phyloP scores from a whole-genome alignment of 2,888 invertebrate genomes.

The Himalopsyche kuldschensis region DNA sequence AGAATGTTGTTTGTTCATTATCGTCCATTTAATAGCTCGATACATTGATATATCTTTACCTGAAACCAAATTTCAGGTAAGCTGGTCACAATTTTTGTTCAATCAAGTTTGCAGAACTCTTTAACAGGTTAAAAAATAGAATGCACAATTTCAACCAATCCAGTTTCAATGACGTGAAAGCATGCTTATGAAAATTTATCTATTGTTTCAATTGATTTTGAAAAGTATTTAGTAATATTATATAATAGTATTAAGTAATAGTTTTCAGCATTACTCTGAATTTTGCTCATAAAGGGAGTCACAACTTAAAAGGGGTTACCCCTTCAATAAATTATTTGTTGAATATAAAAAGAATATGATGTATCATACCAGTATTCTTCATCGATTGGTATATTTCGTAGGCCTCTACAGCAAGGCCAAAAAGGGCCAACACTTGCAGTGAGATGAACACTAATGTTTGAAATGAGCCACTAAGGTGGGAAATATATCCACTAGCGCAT shows the following conservation, averaged over 20 bases:
- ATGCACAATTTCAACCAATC: background rate
- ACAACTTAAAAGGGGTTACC: too few species aligned
- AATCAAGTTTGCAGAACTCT: background rate
- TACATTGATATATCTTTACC: conserved; percentile 45
- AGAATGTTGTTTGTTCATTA: conserved; percentile 42
- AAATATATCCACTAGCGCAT: conserved; percentile 71
- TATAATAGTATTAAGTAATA: too few species aligned
- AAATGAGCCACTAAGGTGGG: conserved; percentile 73
- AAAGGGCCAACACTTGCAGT: conserved; percentile 65
- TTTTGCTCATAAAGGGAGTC: too few species aligned
- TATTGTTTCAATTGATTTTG: background rate
- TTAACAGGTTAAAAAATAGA: background rate
- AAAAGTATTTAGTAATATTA: too few species aligned
- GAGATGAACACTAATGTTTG: conserved; percentile 75
- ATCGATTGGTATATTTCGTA: conserved; percentile 59
- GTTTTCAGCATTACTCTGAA: too few species aligned
- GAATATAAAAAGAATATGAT: background rate
- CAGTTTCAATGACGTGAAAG: background rate
- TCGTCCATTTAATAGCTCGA: conserved; percentile 43
- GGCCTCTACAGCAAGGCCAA: conserved; percentile 68
- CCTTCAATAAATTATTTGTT: too few species aligned
- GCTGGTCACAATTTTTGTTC: too few species aligned
- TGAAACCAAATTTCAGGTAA: conserved; percentile 17
- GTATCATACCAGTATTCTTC: conserved; percentile 50
- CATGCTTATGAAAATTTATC: too few species aligned